Evolutionary conservation across 2,888 invertebrate genomes (phyloP).

Genomic region (Lasiommata megera): DNA sequence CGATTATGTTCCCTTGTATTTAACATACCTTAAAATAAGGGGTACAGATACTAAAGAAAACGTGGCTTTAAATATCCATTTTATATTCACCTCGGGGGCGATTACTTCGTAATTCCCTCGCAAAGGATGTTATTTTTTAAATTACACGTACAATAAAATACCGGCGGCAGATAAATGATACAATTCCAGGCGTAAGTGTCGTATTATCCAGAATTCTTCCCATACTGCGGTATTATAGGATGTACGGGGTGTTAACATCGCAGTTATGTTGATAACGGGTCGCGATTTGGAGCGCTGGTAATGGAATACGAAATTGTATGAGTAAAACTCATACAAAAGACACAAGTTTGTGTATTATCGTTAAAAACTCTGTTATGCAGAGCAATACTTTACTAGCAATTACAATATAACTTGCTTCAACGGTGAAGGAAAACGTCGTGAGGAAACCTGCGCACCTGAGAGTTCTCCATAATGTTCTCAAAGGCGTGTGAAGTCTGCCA

Average conservation of each 20-base stretch:
- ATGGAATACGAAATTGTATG: neutral
- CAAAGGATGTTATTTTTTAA: conserved; percentile 29
- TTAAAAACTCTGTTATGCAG: too few species aligned
- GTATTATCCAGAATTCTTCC: conserved; percentile 25
- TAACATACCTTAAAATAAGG: too few species aligned
- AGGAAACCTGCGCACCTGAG: too few species aligned
- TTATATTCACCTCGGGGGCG: neutral
- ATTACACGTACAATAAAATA: conserved; percentile 36
- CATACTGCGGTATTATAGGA: conserved; percentile 2
- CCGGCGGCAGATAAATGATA: conserved; percentile 31
- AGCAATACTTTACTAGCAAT: too few species aligned
- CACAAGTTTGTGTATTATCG: too few species aligned
- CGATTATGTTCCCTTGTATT: too few species aligned
- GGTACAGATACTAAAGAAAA: neutral
- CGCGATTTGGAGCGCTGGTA: neutral
- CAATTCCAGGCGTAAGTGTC: conserved; percentile 31
- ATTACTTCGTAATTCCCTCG: conserved; percentile 4
- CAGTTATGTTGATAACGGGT: conserved; percentile 9
- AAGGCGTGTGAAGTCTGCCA: too few species aligned
- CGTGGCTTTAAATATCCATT: neutral
- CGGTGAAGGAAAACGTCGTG: too few species aligned
- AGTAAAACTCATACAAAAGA: neutral
- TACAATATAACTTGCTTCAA: too few species aligned
- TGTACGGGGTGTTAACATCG: conserved; percentile 4
- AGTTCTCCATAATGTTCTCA: too few species aligned